Evolutionary conservation across 1,140 invertebrate species (phyloP).

Genomic region (Anastatus disparis): DNA sequence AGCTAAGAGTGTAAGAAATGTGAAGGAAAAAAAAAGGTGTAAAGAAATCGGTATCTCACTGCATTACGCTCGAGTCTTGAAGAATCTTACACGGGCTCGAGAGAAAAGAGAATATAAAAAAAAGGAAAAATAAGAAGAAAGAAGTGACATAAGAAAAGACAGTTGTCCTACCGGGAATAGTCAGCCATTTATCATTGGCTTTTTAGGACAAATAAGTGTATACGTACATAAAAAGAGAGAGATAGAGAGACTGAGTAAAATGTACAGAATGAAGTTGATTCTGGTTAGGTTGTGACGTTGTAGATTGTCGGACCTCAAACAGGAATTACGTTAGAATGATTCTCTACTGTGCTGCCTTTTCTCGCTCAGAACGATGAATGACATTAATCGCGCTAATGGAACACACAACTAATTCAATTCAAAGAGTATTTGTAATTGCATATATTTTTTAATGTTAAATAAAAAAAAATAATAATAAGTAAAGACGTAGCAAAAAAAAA

Average conservation of each 20-base stretch:
- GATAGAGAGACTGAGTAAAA: neutral
- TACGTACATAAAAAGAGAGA: neutral
- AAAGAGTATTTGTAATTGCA: too few relatives aligned
- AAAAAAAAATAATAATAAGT: too few relatives aligned
- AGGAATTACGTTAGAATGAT: neutral
- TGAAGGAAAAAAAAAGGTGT: too few relatives aligned
- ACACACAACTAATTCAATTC: too few relatives aligned
- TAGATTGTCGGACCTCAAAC: neutral
- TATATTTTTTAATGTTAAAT: too few relatives aligned
- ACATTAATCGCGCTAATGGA: conserved; percentile 27
- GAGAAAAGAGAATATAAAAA: neutral
- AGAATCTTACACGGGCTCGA: too few relatives aligned
- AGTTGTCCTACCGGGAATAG: conserved; percentile 4
- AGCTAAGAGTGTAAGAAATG: too few relatives aligned
- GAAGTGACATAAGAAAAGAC: neutral
- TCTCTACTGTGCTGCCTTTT: too few relatives aligned
- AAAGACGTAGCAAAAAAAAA: conserved; percentile 10
- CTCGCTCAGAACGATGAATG: conserved; percentile 17
- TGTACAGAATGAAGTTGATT: neutral
- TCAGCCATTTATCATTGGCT: conserved; percentile 24
- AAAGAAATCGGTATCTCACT: neutral
- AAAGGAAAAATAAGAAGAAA: neutral
- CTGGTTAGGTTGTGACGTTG: too few relatives aligned
- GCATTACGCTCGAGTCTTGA: neutral
- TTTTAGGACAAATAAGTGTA: conserved; percentile 5